A percentile compares a stretch with the other conserved stretches of the same genome.
phyloP scores from a whole-genome alignment of 2,888 invertebrate genomes.

The Urechis unicinctus region DNA sequence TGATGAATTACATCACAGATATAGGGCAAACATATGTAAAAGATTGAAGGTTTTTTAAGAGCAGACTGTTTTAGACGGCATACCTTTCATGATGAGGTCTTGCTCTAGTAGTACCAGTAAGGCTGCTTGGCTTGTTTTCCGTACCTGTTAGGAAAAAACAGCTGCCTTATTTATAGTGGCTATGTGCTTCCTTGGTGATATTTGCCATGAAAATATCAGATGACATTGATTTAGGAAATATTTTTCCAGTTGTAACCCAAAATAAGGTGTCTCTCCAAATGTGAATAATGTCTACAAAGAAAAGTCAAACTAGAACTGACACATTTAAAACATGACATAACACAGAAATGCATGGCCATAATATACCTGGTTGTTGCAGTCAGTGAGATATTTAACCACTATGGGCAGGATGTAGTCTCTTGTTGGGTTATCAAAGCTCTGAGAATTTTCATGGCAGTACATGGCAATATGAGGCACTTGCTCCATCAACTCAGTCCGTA shows the following conservation, averaged over 20 bases:
- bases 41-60: too few species aligned
- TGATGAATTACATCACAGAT: too few species aligned
- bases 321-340: not conserved
- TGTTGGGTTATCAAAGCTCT: conserved; percentile 50
- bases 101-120: conserved; percentile 63
- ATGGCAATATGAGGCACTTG: conserved; percentile 64
- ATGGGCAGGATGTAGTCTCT: conserved; percentile 56
- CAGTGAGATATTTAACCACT: conserved; percentile 60
- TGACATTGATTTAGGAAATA: too few species aligned
- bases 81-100: conserved; percentile 48
- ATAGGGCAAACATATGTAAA: too few species aligned
- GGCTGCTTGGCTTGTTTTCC: conserved; percentile 62
- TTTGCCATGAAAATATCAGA: too few species aligned
- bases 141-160: conserved; percentile 53
- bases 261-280: too few species aligned
- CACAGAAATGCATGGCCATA: not conserved
- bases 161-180: not conserved
- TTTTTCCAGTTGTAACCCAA: too few species aligned
- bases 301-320: not conserved
- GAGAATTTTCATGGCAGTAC: conserved; percentile 55
- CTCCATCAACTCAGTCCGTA: conserved; percentile 62
- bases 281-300: not conserved
- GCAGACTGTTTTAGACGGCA: too few species aligned
- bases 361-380: conserved; percentile 59
- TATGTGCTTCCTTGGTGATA: too few species aligned